Evolutionary conservation across 2,113 vertebrate species (phyloP), one percentile per base, ranked within the genome.

Genomic region (Eurypyga helias): DNA sequence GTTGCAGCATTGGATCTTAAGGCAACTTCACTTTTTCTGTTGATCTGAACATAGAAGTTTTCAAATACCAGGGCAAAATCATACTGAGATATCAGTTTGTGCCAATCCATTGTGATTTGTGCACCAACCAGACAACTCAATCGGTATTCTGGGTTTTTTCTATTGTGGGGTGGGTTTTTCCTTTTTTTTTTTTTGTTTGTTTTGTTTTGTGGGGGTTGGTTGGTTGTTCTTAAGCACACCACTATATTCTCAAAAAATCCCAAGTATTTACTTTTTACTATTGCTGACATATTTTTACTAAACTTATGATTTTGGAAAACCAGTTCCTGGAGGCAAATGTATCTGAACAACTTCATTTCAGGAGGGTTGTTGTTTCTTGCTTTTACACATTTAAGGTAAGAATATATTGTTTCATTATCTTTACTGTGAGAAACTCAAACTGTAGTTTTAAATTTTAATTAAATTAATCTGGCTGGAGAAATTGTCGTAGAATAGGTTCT

Each of bases 291-390:
- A 31, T 52, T 31, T 77, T 77, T 67, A 52, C 78, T 76, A 26
- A 36, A 54, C 10, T 41, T 45, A 25, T 0, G 1, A 16, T 9
- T 95, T 91, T 85, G 36, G 31, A 83, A 79, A 64, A 49, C 3
- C 4, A 17, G 0, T 84, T 88, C 8, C 45, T 2, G 0, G 46
- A 88, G 20, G 7, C 0, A 2, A 66, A 48, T 11, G 7, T 23
- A 48, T 49, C 25, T 62, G 69, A 83, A 61, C 17, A 76, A n/a
- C 45, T 77, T 71, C 5, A 0, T 49, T 34, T 80, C 86, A 43
- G 17, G 24, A 20, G 12, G 21, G 20, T 31, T 83, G 13, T 71
- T 84, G 6, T 64, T 91, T 82, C 62, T 67, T 83, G 41, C 21
- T 72, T 91, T 82, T 80, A n/a, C 10, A 24, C 1, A 1, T 21